These are phyloP conservation scores for Apostichopus leukothele DNA, from an alignment of 53 echinoderm and acorn worm genomes.

Conservation along the genomic window DNA sequence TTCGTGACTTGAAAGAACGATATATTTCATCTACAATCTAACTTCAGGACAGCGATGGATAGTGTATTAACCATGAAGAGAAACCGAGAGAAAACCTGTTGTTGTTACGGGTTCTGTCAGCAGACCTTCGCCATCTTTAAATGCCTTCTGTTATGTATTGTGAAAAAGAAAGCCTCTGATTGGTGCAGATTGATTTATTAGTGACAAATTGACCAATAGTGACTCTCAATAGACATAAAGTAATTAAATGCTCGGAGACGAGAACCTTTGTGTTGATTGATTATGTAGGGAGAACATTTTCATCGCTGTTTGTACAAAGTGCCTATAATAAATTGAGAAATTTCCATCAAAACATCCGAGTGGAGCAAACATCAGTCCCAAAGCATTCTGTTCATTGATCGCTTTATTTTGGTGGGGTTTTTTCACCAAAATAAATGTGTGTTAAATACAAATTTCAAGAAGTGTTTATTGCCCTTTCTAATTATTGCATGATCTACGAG, in stretches of 20 bases:
- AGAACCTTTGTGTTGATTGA: conserved; percentile 48
- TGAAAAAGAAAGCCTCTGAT: conserved; percentile 33
- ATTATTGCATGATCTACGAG: no score
- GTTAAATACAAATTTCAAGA: no score
- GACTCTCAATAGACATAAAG: conserved; percentile 47
- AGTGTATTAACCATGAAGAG: background rate
- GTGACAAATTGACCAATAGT: conserved; percentile 51
- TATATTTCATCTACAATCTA: background rate
- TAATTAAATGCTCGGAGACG: conserved; percentile 44
- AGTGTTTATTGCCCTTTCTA: background rate
- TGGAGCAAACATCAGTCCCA: background rate
- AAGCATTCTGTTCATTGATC: no score
- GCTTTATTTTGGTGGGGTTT: no score
- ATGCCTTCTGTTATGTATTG: conserved; percentile 30
- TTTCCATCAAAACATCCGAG: background rate
- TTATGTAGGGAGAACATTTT: conserved; percentile 22
- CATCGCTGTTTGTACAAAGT: conserved; percentile 6
- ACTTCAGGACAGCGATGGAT: background rate
- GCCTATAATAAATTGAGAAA: background rate
- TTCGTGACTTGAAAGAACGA: background rate
- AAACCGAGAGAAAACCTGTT: conserved; percentile 17
- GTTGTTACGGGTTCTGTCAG: background rate
- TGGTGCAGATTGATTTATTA: conserved; percentile 51
- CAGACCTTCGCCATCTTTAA: conserved; percentile 46
- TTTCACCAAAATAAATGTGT: no score